Percentiles rank a stretch among this genome's conserved stretches.
Evolutionary conservation across 1,140 invertebrate species (phyloP).

Genomic region (Pogonognathellus flavescens): DNA sequence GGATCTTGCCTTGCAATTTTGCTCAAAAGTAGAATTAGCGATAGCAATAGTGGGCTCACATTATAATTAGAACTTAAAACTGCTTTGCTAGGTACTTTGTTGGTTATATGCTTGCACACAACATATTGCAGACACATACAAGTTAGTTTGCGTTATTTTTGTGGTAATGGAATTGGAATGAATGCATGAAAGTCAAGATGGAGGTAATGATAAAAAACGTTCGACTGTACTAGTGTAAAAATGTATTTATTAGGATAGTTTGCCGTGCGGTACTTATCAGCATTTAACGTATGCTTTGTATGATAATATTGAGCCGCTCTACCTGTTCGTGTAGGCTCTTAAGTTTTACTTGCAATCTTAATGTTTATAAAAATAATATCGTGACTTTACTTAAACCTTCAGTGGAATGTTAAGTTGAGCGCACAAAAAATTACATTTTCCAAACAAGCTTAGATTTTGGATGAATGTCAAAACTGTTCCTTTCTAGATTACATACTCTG

Average conservation of each 20-base stretch:
- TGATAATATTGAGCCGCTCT: background rate
- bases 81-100: too few relatives aligned
- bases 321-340: background rate
- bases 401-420: background rate
- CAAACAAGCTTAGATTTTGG: background rate
- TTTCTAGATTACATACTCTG: background rate
- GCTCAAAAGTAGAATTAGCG: too few relatives aligned
- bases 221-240: slow-evolving; percentile 4
- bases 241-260: slow-evolving; percentile 3
- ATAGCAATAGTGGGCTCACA: too few relatives aligned
- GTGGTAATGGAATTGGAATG: background rate
- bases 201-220: slow-evolving; percentile 23
- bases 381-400: slow-evolving; percentile 29
- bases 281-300: slow-evolving; percentile 14
- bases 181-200: slow-evolving; percentile 39
- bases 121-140: background rate
- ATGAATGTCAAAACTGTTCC: slow-evolving; percentile 7
- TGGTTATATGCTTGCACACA: too few relatives aligned
- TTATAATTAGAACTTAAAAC: too few relatives aligned
- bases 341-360: slow-evolving; percentile 25
- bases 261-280: background rate
- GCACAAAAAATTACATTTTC: background rate
- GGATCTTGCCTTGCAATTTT: too few relatives aligned
- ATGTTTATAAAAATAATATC: slow-evolving; percentile 32
- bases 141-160: background rate